Conservation (phyloP, 2,113 vertebrate genomes). For the Genyomyrus donnyi region DNA sequence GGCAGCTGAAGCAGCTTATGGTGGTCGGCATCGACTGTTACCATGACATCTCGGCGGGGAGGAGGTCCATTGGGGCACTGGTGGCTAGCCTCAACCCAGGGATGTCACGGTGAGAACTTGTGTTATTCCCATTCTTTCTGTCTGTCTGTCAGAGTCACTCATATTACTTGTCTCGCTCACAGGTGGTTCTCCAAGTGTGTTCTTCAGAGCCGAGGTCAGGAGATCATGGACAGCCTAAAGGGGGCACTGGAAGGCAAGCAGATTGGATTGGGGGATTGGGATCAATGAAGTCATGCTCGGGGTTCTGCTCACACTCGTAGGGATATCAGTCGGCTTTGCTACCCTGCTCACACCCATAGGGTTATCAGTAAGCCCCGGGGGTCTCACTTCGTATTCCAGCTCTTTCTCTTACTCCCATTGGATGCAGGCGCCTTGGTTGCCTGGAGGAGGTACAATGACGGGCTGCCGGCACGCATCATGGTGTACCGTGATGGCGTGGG, state of each 20-base stretch:
- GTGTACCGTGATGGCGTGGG: conserved; percentile 92
- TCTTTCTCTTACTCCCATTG: background rate
- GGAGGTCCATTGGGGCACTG: conserved; percentile 78
- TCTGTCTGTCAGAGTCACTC: background rate
- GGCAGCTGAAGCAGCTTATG: conserved; percentile 85
- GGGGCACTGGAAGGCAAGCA: conserved; percentile 69
- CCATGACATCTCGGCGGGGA: conserved; percentile 75
- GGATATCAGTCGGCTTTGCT: background rate
- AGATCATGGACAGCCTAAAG: conserved; percentile 87
- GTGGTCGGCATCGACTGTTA: conserved; percentile 92
- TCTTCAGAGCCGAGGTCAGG: conserved; percentile 79
- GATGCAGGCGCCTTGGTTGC: conserved; percentile 68
- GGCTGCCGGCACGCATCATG: conserved; percentile 77
- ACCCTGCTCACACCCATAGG: background rate
- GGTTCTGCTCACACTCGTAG: background rate
- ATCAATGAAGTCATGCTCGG: background rate
- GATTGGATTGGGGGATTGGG: background rate
- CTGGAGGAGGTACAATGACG: conserved; percentile 69
- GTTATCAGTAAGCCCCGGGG: background rate
- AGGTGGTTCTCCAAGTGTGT: conserved; percentile 92
- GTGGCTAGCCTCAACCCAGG: conserved; percentile 83
- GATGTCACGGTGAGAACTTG: conserved; percentile 73
- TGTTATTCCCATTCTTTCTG: background rate
- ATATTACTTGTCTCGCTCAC: conserved; percentile 2
- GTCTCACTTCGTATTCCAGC: background rate